These are phyloP conservation scores for Poecile atricapillus DNA, from an alignment of 2,113 vertebrate genomes.

Conservation along the genomic window DNA sequence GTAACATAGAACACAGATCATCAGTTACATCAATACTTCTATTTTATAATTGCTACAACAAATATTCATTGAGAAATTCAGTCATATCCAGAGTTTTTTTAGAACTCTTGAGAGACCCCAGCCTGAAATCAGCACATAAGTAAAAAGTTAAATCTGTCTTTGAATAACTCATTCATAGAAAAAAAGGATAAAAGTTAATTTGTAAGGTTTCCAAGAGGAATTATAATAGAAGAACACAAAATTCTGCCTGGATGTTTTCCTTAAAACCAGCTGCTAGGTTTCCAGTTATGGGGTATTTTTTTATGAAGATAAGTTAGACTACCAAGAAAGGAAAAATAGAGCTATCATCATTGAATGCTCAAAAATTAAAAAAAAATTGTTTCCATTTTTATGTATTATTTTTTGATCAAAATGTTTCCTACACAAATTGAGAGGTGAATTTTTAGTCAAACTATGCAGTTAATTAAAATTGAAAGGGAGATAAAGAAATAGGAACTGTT, in stretches of 20 bases:
- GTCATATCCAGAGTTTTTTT: neutral
- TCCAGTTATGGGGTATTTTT: neutral
- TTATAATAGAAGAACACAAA: neutral
- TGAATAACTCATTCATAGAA: neutral
- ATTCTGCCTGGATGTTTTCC: neutral
- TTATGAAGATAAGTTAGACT: neutral
- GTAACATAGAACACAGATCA: neutral
- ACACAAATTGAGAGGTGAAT: neutral
- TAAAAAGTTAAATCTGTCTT: neutral
- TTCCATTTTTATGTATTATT: neutral
- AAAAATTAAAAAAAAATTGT: neutral
- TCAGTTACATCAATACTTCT: neutral
- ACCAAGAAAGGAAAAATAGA: neutral
- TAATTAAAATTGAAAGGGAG: neutral
- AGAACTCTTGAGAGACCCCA: neutral
- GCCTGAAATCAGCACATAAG: neutral
- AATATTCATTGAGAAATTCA: neutral
- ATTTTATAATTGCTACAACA: neutral
- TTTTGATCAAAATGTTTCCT: neutral
- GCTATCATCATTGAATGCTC: neutral
- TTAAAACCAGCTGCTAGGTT: neutral
- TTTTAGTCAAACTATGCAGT: neutral
- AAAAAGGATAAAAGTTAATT: neutral
- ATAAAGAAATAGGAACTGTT: neutral
- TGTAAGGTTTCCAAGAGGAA: neutral